phyloP scores from a whole-genome alignment of 2,113 vertebrate species.

The Pycnonotus jocosus region DNA sequence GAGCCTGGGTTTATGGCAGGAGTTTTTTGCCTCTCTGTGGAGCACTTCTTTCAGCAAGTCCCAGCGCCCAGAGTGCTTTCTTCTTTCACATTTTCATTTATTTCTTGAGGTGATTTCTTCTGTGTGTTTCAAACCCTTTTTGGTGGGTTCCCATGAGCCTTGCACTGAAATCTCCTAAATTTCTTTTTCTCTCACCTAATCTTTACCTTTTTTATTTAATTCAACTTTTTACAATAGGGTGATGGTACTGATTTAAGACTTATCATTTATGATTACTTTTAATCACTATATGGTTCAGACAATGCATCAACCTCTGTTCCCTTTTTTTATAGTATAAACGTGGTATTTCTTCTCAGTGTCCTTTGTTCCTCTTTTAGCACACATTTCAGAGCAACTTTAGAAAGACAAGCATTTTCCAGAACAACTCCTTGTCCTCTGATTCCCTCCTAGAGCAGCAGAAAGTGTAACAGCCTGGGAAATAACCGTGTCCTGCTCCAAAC shows the following conservation, averaged over 20 bases:
- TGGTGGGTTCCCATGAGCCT: not conserved
- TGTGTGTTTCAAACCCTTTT: not conserved
- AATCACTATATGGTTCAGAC: not conserved
- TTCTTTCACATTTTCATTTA: not conserved
- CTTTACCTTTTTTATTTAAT: not conserved
- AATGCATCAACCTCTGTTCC: not conserved
- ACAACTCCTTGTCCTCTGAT: not conserved
- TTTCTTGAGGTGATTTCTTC: not conserved
- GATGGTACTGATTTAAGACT: not conserved
- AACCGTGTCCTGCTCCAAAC: not conserved
- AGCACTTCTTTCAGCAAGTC: not conserved
- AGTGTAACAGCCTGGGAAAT: not conserved
- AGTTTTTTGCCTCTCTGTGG: not conserved
- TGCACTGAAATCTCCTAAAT: not conserved
- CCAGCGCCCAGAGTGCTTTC: not conserved
- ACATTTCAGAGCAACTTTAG: not conserved
- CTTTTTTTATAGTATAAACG: not conserved
- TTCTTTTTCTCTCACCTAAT: not conserved
- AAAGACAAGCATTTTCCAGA: not conserved
- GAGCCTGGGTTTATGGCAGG: not conserved
- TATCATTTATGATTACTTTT: not conserved
- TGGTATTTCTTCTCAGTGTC: not conserved
- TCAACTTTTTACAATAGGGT: not conserved
- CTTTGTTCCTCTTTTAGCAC: not conserved
- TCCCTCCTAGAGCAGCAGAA: not conserved